These are phyloP conservation scores for Ctena decussata DNA, from an alignment of 2,888 invertebrate species.

Conservation along the genomic window DNA sequence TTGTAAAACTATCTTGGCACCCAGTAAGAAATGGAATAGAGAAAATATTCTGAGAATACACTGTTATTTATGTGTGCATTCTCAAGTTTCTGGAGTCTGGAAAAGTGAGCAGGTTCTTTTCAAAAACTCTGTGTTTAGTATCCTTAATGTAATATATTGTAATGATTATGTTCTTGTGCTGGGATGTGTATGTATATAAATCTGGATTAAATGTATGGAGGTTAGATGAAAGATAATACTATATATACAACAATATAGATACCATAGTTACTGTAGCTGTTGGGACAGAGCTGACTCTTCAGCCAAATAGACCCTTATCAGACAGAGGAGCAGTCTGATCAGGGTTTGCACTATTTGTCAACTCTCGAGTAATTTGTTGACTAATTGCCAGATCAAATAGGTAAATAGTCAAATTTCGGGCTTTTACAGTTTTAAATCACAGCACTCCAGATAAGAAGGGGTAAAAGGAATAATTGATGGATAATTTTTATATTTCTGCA, in stretches of 20 bases:
- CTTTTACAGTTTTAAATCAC: no score
- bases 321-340: no score
- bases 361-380: no score
- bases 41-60: constrained; percentile 4
- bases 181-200: constrained; percentile 4
- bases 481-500: no score
- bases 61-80: constrained; percentile 1
- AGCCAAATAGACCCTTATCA: no score
- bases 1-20: constrained; percentile 12
- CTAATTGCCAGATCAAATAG: no score
- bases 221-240: constrained; percentile 8
- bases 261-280: no score
- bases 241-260: neutral
- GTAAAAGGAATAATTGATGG: no score
- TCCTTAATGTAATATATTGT: neutral
- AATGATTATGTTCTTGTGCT: constrained; percentile 6
- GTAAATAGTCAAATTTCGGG: no score
- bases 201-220: constrained; percentile 4
- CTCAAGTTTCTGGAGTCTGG: neutral
- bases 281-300: no score
- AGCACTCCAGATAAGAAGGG: no score
- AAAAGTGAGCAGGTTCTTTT: neutral
- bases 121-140: neutral
- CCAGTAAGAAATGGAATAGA: constrained; percentile 6
- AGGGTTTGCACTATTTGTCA: no score